These are phyloP conservation scores for Baronia brevicornis DNA, from an alignment of 2,888 invertebrate species.

Conservation along the genomic window DNA sequence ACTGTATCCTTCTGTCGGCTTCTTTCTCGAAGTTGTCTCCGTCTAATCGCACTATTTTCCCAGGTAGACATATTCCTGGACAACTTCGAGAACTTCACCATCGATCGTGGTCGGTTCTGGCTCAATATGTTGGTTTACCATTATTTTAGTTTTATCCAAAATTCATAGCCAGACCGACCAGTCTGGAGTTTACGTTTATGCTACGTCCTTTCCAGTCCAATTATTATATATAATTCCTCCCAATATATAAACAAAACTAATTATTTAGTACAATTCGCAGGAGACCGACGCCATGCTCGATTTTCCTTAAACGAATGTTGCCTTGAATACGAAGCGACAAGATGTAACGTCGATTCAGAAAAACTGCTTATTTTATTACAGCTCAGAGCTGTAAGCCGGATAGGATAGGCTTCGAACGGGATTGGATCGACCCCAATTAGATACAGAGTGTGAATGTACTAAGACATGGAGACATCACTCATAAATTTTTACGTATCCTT, in stretches of 20 bases:
- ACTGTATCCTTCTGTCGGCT: too few species aligned
- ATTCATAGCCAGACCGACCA: too few species aligned
- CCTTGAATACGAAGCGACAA: slow-evolving; percentile 58
- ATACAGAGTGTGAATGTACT: slow-evolving; percentile 19
- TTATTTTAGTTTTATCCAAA: too few species aligned
- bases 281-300: slow-evolving; percentile 42
- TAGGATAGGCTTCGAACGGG: slow-evolving; percentile 44
- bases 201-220: too few species aligned
- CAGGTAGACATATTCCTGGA: too few species aligned
- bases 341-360: slow-evolving; percentile 65
- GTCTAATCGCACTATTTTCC: too few species aligned
- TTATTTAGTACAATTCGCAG: slow-evolving; percentile 36
- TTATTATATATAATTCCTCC: slow-evolving; percentile 18
- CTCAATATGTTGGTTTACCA: too few species aligned
- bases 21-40: too few species aligned
- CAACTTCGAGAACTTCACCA: too few species aligned
- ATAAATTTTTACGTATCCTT: slow-evolving; percentile 2
- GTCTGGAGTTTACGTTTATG: too few species aligned
- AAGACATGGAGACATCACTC: slow-evolving; percentile 7
- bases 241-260: slow-evolving; percentile 33
- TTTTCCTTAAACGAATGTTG: slow-evolving; percentile 48
- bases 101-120: too few species aligned
- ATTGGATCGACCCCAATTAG: slow-evolving; percentile 51
- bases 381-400: slow-evolving; percentile 48
- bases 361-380: slow-evolving; percentile 72